Evolutionary conservation across 2,797 vertebrate species (phyloP).

Genomic region (Macropus fuliginosus): DNA sequence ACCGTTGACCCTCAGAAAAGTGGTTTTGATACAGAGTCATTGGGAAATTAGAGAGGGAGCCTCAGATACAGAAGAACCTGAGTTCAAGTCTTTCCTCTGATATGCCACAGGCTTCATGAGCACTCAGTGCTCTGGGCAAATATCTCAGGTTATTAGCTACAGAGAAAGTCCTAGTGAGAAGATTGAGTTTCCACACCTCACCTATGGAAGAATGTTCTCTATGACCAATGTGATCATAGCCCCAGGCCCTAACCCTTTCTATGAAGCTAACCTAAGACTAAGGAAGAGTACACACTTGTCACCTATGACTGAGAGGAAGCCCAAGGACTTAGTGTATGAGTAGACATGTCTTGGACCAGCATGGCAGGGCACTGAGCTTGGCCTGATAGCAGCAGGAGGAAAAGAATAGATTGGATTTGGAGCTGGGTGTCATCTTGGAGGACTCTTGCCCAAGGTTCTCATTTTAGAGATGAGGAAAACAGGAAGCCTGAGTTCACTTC

Average conservation of each 20-base stretch:
- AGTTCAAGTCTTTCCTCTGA: background rate
- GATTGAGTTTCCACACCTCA: background rate
- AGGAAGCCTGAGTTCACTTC: background rate
- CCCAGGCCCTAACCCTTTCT: background rate
- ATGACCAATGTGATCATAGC: background rate
- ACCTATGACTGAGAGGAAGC: background rate
- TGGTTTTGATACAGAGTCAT: background rate
- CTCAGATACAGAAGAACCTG: background rate
- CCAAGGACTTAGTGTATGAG: background rate
- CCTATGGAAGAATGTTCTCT: background rate
- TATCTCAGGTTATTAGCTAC: background rate
- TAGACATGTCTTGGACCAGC: background rate
- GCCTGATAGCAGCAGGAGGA: fast-evolving
- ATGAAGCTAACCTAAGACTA: background rate
- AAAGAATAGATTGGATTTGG: background rate
- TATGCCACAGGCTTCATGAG: background rate
- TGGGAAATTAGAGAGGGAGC: background rate
- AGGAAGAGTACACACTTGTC: background rate
- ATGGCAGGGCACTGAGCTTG: background rate
- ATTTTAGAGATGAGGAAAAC: background rate
- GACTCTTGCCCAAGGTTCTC: background rate
- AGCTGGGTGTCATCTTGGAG: background rate
- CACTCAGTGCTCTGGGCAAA: background rate
- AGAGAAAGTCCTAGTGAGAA: background rate
- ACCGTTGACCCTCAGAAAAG: background rate